Evolutionary conservation across 2,113 vertebrate species (phyloP).

Genomic region (Bagarius yarrelli): DNA sequence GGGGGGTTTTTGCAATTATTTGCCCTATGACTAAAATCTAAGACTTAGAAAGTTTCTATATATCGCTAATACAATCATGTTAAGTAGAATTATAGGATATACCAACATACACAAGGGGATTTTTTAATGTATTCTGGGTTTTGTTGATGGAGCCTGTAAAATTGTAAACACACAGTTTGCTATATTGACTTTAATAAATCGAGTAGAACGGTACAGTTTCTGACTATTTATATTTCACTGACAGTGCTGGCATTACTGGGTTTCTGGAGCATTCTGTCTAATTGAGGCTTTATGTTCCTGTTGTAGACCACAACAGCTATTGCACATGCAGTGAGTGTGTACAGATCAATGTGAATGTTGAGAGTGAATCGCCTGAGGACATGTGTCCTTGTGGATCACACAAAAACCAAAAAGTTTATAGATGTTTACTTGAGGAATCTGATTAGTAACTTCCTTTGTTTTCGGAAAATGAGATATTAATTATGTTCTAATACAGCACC

Average conservation of each 20-base stretch:
- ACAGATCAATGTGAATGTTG: constrained; percentile 66
- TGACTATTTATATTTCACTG: neutral
- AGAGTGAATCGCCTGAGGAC: constrained; percentile 57
- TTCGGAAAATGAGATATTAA: neutral
- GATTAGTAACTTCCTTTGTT: neutral
- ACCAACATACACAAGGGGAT: neutral
- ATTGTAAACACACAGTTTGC: neutral
- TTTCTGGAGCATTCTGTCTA: neutral
- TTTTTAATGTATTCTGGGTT: neutral
- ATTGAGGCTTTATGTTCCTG: neutral
- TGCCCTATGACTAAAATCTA: neutral
- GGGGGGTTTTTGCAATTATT: neutral
- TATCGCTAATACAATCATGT: neutral
- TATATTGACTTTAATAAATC: neutral
- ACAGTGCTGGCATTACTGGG: neutral
- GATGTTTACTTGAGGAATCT: neutral
- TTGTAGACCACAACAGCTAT: neutral
- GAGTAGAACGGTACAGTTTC: neutral
- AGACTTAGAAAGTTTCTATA: neutral
- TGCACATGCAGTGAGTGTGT: constrained; percentile 24
- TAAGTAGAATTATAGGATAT: neutral
- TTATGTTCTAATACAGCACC: neutral
- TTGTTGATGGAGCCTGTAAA: neutral
- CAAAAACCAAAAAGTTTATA: neutral
- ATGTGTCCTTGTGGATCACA: constrained; percentile 58